Evolutionary conservation across 2,888 invertebrate species (phyloP).

Genomic region (Dynastes tityus): DNA sequence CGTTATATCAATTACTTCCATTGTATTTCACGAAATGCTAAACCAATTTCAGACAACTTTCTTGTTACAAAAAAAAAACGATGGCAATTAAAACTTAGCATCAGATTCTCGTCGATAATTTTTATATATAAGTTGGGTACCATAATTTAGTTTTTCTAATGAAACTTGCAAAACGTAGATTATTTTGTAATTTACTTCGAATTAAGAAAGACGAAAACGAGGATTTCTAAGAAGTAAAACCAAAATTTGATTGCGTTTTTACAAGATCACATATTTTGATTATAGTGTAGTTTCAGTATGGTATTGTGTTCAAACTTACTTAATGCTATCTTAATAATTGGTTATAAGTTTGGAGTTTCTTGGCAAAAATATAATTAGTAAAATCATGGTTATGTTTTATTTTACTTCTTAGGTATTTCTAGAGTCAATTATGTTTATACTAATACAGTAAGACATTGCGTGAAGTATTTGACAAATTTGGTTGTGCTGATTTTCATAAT

Average conservation of each 20-base stretch:
- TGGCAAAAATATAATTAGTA: neutral
- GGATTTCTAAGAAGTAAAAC: neutral
- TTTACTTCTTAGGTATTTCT: no score
- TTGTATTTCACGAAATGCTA: no score
- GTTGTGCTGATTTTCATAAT: no score
- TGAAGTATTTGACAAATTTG: no score
- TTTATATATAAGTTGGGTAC: no score
- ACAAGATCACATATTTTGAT: neutral
- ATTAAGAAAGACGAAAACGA: neutral
- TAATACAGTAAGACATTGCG: no score
- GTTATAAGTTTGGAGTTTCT: neutral
- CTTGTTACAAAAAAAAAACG: no score
- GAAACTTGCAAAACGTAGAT: neutral
- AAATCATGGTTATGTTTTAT: neutral
- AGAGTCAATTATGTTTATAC: no score
- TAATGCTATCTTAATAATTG: neutral
- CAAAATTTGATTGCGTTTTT: slow-evolving; percentile 4
- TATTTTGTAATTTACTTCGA: neutral
- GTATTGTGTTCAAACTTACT: neutral
- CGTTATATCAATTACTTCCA: no score
- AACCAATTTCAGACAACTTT: no score
- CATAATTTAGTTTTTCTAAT: neutral
- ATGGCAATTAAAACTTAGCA: no score
- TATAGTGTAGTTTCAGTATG: neutral
- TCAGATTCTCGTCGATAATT: no score